Evolutionary conservation across 2,888 invertebrate species (phyloP), one percentile per base, ranked within the genome.

Genomic region (Dryomyza anilis): DNA sequence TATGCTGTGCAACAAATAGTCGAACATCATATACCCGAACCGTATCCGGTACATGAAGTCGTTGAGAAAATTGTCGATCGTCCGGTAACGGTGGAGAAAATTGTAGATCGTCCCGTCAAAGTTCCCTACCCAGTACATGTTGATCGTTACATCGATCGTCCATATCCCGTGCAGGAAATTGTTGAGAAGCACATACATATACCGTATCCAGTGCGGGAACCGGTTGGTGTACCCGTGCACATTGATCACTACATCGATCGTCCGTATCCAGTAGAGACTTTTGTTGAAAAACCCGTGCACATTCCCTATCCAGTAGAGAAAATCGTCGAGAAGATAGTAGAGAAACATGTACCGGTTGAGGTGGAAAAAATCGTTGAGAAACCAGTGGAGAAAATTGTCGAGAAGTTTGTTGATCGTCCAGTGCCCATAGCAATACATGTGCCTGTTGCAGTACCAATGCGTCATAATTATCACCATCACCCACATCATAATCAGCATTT

Each of bases 301-400:
- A 70, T 83, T 2, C 84, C 83, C 0, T 81, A 88, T 64, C 79
- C 83, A 1, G 83, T 84, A 0, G 87, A 88, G 66, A 87, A 85
- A 69, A 73, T 87, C 0, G 82, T 88, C 0, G 87, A 88, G 69
- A 87, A 86, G 67, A 84, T 80, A 12, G 80, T 82, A 6, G 83
- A 83, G 1, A 76, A 83, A 7, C 81, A 81, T 63, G 77, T 82
- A 3, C 79, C 84, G 16, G 75, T 86, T 62, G 83, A 89, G 33
- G 85, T 90, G 0, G 89, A 89, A 72, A 88, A 87, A 70, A 86
- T 87, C 1, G 85, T 88, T 0, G 86, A 87, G 0, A 85, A 85
- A 58, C 83, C 85, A 0, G 72, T 79, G 0, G 78, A 81, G 65
- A 78, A 78, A 64, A 73, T 79, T 19, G 79, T 84, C 0, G 81